A percentile compares a stretch with the other conserved stretches of the same genome.
Evolutionary conservation across 1,140 invertebrate genomes (phyloP).

Genomic region (Magallana gigas): DNA sequence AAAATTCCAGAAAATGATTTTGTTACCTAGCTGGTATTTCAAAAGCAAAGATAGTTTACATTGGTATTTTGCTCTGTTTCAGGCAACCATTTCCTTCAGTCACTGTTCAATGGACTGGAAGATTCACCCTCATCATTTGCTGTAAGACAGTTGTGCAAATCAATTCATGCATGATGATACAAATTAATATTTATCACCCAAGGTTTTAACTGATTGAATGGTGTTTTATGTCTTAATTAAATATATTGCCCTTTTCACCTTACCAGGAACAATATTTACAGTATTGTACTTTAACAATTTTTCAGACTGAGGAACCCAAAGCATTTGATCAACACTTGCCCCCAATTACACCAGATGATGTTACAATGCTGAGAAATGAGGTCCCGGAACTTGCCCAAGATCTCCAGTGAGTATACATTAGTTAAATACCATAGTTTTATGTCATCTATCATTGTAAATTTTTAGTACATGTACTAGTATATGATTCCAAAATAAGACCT

Average conservation of each 20-base stretch:
- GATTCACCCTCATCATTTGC: slow-evolving; percentile 92
- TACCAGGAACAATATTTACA: too few species aligned
- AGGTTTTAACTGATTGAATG: too few species aligned
- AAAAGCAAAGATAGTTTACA: too few species aligned
- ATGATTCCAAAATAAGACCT: not conserved
- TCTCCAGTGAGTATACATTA: slow-evolving; percentile 63
- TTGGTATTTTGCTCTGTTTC: not conserved
- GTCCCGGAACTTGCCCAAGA: slow-evolving; percentile 81
- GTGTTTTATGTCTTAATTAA: too few species aligned
- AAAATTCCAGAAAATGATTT: too few species aligned
- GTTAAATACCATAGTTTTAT: too few species aligned
- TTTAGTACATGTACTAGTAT: not conserved
- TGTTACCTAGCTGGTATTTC: too few species aligned
- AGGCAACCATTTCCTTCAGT: slow-evolving; percentile 91
- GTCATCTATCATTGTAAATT: too few species aligned
- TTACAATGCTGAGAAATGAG: slow-evolving; percentile 83
- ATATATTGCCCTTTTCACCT: not conserved
- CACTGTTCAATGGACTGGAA: slow-evolving; percentile 92
- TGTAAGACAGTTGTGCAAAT: slow-evolving; percentile 64
- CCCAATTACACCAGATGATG: slow-evolving; percentile 83
- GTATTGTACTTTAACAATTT: not conserved
- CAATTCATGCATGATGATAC: too few species aligned
- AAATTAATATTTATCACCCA: too few species aligned
- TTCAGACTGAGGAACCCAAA: slow-evolving; percentile 70
- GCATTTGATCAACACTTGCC: slow-evolving; percentile 77